Evolutionary conservation across 2,888 invertebrate genomes (phyloP), one percentile per base, ranked within the genome.

Genomic region (Xanthia togata): DNA sequence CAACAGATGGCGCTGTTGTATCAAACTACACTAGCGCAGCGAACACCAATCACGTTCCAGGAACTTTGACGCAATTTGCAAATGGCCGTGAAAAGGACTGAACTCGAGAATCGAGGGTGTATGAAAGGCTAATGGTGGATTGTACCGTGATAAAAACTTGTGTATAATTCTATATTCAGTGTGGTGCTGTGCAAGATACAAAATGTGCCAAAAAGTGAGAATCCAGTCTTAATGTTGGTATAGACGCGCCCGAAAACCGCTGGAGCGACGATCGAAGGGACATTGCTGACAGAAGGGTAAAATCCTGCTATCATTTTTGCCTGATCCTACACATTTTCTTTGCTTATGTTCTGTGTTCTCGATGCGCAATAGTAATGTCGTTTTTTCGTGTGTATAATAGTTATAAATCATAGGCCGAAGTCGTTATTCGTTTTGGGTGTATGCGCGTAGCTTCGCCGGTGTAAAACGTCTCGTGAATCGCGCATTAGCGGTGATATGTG

Each of bases 11-110:
- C 94, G 91, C 87, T 87, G 78, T 80, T 68, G 82, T 78, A 82
- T 83, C 88, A 88, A 91, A 94, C 92, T 92, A 92, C 91, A 93
- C 92, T 93, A 94, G 95, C 95, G 94, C 93, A 93, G 91, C 92
- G 91, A 90, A 90, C 88, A 92, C 96, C 96, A 96, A 97, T 97
- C 94, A 94, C 91, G 91, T 92, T 92, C 87, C 90, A 93, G 93
- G 92, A 93, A 94, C 93, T 96, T 96, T 96, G 96, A 96, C 96
- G 96, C 96, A 96, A 96, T 97, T 96, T 97, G 96, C 96, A 97
- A 96, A 97, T 97, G 96, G 96, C 96, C 96, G 96, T 96, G 95
- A 95, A 95, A 94, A 96, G 96, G 95, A 95, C 94, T 88, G 95
- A 94, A 93, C 94, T 95, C 94, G 93, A 96, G 93, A 93, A 94